phyloP scores from a whole-genome alignment of 2,797 vertebrate genomes.

The Eupleurogrammus muticus region DNA sequence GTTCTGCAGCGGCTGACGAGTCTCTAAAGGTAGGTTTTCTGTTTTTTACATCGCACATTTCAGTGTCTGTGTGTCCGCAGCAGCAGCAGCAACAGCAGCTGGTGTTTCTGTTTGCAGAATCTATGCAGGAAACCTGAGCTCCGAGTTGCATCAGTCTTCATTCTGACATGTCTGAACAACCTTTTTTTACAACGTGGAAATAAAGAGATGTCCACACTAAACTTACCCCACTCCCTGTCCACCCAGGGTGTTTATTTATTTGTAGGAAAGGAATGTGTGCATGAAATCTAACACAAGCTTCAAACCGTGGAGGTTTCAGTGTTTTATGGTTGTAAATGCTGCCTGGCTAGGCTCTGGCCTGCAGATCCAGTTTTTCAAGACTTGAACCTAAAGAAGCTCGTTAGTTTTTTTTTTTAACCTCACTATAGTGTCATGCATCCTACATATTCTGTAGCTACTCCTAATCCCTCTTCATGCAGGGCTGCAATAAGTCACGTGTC shows the following conservation, averaged over 20 bases:
- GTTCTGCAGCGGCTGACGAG: no score
- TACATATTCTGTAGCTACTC: no score
- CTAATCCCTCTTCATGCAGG: neutral
- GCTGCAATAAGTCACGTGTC: neutral
- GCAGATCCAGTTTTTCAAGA: constrained; percentile 66
- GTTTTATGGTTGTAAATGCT: constrained; percentile 1
- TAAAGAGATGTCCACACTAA: neutral
- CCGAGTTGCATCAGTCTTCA: constrained; percentile 67
- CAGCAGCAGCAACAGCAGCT: neutral
- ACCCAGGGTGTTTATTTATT: neutral
- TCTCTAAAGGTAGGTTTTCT: constrained; percentile 44
- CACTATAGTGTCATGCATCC: neutral
- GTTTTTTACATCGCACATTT: neutral
- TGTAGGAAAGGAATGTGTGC: neutral
- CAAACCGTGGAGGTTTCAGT: neutral
- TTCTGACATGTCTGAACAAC: constrained; percentile 20
- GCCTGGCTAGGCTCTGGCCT: constrained; percentile 21
- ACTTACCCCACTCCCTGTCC: neutral
- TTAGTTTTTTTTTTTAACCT: no score
- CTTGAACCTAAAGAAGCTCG: neutral
- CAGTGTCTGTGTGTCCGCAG: neutral
- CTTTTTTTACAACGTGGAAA: constrained; percentile 5
- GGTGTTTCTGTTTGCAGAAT: neutral
- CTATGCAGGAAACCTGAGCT: constrained; percentile 20
- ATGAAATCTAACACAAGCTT: neutral